phyloP scores from a whole-genome alignment of 64 coral and sea anemone species.

The Montipora foliosa region DNA sequence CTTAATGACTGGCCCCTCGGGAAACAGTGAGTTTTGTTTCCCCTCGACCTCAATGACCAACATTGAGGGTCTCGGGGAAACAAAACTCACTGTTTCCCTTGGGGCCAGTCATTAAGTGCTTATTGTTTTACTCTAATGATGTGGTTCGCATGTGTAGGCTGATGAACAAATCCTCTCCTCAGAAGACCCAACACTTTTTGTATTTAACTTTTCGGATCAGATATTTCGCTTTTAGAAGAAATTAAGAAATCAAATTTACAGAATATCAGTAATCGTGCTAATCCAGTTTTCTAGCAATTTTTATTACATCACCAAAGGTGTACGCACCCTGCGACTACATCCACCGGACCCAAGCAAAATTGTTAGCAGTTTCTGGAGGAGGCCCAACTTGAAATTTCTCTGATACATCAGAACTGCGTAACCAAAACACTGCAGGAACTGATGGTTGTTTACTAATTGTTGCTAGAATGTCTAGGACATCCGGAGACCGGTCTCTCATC shows the following conservation, averaged over 20 bases:
- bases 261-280: neutral
- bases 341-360: constrained; percentile 27
- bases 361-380: constrained; percentile 17
- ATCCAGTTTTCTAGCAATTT: neutral
- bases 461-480: constrained; percentile 1
- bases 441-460: constrained; percentile 35
- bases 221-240: neutral
- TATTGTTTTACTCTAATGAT: neutral
- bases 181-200: neutral
- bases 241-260: neutral
- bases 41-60: too few species aligned
- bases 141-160: neutral
- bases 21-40: too few species aligned
- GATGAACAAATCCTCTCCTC: neutral
- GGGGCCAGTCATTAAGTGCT: too few species aligned
- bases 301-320: neutral
- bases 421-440: constrained; percentile 4
- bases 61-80: too few species aligned
- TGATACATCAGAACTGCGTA: constrained; percentile 36
- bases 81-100: too few species aligned
- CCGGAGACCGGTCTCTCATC: constrained; percentile 32
- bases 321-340: constrained; percentile 26
- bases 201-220: neutral
- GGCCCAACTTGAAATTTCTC: constrained; percentile 24
- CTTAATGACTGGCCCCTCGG: too few species aligned